Percentiles rank a stretch among this genome's conserved stretches.
Conservation (phyloP, 2,113 vertebrate species). For the Micronisus gabar region DNA sequence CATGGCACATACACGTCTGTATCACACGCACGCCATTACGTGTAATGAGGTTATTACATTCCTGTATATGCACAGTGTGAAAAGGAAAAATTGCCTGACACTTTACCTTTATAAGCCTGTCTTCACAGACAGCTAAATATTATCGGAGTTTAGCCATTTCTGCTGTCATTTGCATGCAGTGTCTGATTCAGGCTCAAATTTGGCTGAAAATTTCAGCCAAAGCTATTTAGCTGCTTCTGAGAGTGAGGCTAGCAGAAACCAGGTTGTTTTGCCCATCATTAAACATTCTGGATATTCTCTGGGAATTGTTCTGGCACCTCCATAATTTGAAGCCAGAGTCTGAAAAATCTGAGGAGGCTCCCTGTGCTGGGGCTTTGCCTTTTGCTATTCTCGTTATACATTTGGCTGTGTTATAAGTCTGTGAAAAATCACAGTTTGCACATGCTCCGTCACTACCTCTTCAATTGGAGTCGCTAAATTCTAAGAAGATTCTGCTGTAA, state of each 20-base stretch:
- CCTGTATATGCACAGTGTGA: background rate
- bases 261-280: background rate
- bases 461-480: background rate
- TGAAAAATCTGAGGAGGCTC: background rate
- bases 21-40: accelerated
- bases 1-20: accelerated
- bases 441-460: slow-evolving; percentile 45
- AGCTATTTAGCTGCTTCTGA: background rate
- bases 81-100: background rate
- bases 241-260: background rate
- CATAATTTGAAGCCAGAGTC: background rate
- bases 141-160: background rate
- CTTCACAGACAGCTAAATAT: background rate
- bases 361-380: background rate
- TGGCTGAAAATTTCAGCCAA: background rate
- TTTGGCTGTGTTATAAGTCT: slow-evolving; percentile 46
- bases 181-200: background rate
- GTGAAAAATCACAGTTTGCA: slow-evolving; percentile 65
- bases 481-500: slow-evolving; percentile 26
- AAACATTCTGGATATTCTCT: background rate
- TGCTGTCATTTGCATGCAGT: background rate
- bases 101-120: background rate
- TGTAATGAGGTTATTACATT: background rate
- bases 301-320: slow-evolving; percentile 1
- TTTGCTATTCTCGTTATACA: slow-evolving; percentile 26